These are phyloP conservation scores for Clarias batrachus DNA, from an alignment of 2,113 vertebrate species.

Conservation along the genomic window DNA sequence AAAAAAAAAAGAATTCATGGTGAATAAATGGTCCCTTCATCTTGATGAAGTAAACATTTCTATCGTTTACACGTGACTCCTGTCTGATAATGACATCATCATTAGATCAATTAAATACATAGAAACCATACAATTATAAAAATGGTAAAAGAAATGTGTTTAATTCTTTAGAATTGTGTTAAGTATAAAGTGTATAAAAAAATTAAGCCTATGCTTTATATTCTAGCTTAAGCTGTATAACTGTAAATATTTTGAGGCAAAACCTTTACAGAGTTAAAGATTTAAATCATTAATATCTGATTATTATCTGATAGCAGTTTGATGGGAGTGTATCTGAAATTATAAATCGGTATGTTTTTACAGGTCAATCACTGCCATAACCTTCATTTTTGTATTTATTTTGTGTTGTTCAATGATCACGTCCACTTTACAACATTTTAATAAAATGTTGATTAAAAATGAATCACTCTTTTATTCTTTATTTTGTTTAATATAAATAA, in stretches of 20 bases:
- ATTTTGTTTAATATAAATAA: neutral
- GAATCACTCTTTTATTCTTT: neutral
- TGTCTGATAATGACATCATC: neutral
- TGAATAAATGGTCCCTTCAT: neutral
- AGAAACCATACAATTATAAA: neutral
- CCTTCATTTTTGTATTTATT: slow-evolving; percentile 78
- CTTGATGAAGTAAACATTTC: neutral
- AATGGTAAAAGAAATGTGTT: neutral
- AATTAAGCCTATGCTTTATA: neutral
- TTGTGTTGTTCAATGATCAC: slow-evolving; percentile 64
- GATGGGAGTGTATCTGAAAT: slow-evolving; percentile 43
- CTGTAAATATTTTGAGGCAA: neutral
- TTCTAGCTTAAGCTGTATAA: neutral
- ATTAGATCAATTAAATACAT: neutral
- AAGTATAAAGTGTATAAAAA: neutral
- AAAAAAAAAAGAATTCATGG: neutral
- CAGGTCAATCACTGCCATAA: slow-evolving; percentile 63
- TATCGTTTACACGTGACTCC: neutral
- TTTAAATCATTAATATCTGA: neutral
- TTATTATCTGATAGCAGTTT: neutral
- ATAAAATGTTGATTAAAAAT: slow-evolving; percentile 69
- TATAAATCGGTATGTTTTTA: slow-evolving; percentile 53
- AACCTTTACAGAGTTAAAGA: slow-evolving; percentile 9
- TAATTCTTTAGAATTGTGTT: neutral
- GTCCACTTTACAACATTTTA: slow-evolving; percentile 67